phyloP scores from a whole-genome alignment of 2,888 invertebrate genomes.

The Himalopsyche japonica region DNA sequence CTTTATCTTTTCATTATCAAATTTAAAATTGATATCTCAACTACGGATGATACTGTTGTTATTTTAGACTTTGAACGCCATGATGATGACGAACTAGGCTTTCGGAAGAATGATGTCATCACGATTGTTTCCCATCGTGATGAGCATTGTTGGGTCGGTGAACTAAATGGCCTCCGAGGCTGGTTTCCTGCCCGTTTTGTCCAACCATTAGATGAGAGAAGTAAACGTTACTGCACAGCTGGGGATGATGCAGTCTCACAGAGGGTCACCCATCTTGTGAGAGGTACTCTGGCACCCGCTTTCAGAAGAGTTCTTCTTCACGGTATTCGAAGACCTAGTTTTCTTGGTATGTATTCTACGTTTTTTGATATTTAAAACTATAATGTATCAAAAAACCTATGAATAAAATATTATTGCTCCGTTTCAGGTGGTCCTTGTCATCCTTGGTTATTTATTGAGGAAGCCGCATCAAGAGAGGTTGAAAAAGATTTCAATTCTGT shows the following conservation, averaged over 20 bases:
- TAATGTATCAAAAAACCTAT: not conserved
- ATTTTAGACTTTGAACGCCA: slow-evolving; percentile 89
- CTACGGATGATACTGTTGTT: not conserved
- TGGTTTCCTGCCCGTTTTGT: slow-evolving; percentile 99
- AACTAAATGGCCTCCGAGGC: slow-evolving; percentile 90
- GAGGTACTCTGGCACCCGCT: slow-evolving; percentile 91
- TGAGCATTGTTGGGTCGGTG: slow-evolving; percentile 98
- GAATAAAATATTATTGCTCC: not conserved
- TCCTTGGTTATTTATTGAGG: slow-evolving; percentile 98
- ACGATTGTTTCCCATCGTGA: slow-evolving; percentile 96
- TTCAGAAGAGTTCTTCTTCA: slow-evolving; percentile 93
- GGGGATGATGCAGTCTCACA: slow-evolving; percentile 98
- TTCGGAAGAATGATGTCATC: slow-evolving; percentile 97
- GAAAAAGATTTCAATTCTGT: slow-evolving; percentile 98
- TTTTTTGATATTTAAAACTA: no score
- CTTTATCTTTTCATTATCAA: no score
- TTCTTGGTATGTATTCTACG: slow-evolving; percentile 59
- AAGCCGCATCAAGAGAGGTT: slow-evolving; percentile 94
- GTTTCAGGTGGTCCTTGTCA: slow-evolving; percentile 85
- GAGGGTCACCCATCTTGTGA: slow-evolving; percentile 93
- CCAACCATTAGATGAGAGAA: slow-evolving; percentile 91
- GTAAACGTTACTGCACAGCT: slow-evolving; percentile 86
- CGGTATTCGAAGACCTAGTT: slow-evolving; percentile 90
- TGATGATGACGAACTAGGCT: slow-evolving; percentile 97
- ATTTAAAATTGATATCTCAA: no score